A percentile compares a stretch with the other conserved stretches of the same genome.
These are phyloP conservation scores for Megalops cyprinoides DNA, from an alignment of 2,797 vertebrate species.

Conservation along the genomic window DNA sequence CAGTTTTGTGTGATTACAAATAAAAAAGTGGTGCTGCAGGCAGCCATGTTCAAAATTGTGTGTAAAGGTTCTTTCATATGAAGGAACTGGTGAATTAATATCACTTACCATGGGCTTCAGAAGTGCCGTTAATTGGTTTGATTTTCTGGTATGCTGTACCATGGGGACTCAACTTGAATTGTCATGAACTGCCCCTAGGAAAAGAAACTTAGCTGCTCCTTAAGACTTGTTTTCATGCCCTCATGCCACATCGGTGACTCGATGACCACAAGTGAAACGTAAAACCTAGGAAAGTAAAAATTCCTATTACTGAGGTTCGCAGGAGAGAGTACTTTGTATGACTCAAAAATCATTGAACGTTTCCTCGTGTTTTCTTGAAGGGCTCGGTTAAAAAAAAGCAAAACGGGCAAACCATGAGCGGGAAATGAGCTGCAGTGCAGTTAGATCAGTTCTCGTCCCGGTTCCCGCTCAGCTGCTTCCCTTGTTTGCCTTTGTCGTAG, in stretches of 20 bases:
- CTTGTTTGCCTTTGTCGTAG: slow-evolving; percentile 61
- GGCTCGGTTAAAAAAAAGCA: neutral
- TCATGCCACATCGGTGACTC: no score
- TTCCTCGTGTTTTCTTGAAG: slow-evolving; percentile 17
- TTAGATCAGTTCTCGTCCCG: neutral
- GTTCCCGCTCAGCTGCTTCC: neutral
- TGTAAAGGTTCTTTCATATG: neutral
- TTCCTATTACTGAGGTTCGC: neutral
- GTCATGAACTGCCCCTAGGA: neutral
- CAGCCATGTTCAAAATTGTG: neutral
- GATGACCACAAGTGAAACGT: neutral
- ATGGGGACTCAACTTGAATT: neutral
- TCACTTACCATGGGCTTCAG: slow-evolving; percentile 13
- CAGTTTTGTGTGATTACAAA: neutral
- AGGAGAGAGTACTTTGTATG: no score
- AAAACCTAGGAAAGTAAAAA: slow-evolving; percentile 15
- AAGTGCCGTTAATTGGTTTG: slow-evolving; percentile 4
- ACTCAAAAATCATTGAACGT: neutral
- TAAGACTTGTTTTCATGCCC: neutral
- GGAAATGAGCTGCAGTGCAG: no score
- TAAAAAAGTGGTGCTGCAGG: neutral
- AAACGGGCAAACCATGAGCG: neutral
- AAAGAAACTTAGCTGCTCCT: neutral
- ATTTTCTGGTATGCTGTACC: neutral
- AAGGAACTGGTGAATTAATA: slow-evolving; percentile 19